Percentiles rank a stretch among this genome's conserved stretches.
Conservation (phyloP, 30 jellyfish, hydroid and myxozoan genomes). For the Catostylus mosaicus region DNA sequence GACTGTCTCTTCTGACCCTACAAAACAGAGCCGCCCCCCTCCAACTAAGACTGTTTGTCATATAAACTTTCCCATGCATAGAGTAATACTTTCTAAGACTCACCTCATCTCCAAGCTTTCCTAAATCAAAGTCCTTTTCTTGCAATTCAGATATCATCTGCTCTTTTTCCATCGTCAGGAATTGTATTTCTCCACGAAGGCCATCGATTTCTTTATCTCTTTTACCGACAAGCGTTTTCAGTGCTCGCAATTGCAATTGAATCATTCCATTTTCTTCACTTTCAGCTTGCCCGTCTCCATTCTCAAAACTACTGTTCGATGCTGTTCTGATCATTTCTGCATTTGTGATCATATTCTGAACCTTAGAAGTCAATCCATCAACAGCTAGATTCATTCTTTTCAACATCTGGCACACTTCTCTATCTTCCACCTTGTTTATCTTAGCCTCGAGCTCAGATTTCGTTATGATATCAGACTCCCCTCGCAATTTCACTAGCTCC, state of each 20-base stretch:
- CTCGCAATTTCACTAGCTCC: slow-evolving; percentile 78
- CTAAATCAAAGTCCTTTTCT: slow-evolving; percentile 69
- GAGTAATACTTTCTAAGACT: too few relatives aligned
- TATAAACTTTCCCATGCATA: too few relatives aligned
- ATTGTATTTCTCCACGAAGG: slow-evolving; percentile 33
- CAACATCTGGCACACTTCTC: slow-evolving; percentile 56
- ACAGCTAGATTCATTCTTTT: slow-evolving; percentile 62
- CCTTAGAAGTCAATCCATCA: slow-evolving; percentile 38
- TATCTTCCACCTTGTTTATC: slow-evolving; percentile 69
- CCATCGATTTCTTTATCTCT: slow-evolving; percentile 27
- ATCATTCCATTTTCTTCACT: slow-evolving; percentile 15
- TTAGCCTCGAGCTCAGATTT: slow-evolving; percentile 52
- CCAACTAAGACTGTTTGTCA: not conserved
- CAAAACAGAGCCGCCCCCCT: too few relatives aligned
- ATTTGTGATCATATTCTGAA: slow-evolving; percentile 55
- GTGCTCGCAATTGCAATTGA: slow-evolving; percentile 46
- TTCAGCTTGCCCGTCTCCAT: slow-evolving; percentile 18
- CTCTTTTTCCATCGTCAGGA: slow-evolving; percentile 52
- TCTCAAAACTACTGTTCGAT: slow-evolving; percentile 55
- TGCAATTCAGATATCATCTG: slow-evolving; percentile 65
- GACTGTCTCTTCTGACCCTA: too few relatives aligned
- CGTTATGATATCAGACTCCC: slow-evolving; percentile 64
- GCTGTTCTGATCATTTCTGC: slow-evolving; percentile 61
- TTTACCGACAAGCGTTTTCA: slow-evolving; percentile 32
- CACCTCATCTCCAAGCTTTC: slow-evolving; percentile 66